Evolutionary conservation across 2,888 invertebrate genomes (phyloP).

Genomic region (Hylaea fasciaria): DNA sequence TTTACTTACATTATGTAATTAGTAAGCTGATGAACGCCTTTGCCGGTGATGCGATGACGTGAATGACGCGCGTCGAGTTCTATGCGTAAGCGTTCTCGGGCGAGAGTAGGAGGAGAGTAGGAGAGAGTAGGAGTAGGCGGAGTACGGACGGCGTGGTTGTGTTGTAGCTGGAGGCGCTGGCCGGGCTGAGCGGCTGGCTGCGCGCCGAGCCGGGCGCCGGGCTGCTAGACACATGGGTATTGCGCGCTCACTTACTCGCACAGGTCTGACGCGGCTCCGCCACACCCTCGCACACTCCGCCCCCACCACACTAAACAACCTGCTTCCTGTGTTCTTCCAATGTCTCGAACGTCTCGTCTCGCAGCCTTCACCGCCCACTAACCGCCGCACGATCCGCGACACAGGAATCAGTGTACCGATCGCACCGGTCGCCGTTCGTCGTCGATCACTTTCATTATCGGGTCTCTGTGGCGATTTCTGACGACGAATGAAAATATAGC

Average conservation of each 20-base stretch:
- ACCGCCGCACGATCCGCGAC: constrained; percentile 33
- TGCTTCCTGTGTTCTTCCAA: constrained; percentile 56
- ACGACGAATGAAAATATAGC: constrained; percentile 34
- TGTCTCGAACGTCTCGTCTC: constrained; percentile 30
- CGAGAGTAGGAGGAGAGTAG: background rate
- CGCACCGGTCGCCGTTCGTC: constrained; percentile 15
- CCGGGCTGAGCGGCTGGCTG: constrained; percentile 82
- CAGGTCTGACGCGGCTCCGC: constrained; percentile 79
- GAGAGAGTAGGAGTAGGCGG: constrained; percentile 4
- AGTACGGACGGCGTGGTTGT: constrained; percentile 57
- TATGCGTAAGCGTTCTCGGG: constrained; percentile 9
- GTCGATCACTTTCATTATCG: constrained; percentile 35
- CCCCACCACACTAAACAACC: constrained; percentile 30
- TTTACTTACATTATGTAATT: no score
- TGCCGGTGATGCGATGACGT: no score
- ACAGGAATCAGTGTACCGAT: constrained; percentile 33
- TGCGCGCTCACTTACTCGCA: constrained; percentile 85
- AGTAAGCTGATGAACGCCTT: background rate
- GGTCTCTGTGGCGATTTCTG: constrained; percentile 43
- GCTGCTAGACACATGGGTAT: constrained; percentile 85
- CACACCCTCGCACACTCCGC: constrained; percentile 56
- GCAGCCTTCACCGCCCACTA: constrained; percentile 29
- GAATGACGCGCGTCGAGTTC: background rate
- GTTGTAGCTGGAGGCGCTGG: constrained; percentile 85
- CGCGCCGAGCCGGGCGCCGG: constrained; percentile 79